Percentiles rank a stretch among this genome's conserved stretches.
These are phyloP conservation scores for Mycteria americana DNA, from an alignment of 2,797 vertebrate species.

Conservation along the genomic window DNA sequence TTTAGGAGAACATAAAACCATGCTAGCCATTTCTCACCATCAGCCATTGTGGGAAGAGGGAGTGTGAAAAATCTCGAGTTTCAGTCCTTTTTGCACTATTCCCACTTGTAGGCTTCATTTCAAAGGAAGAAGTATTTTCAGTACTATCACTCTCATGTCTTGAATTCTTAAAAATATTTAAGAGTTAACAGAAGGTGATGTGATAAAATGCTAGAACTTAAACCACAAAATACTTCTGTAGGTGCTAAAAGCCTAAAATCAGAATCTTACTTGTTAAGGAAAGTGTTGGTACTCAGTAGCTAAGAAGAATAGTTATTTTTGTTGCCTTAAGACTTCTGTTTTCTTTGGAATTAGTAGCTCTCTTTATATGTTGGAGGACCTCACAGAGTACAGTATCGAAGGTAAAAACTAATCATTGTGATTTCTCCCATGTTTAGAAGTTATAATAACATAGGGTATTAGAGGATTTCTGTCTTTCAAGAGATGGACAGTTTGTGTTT, in stretches of 20 bases:
- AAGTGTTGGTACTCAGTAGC: background rate
- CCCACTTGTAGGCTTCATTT: background rate
- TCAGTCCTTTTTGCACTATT: background rate
- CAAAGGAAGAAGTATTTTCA: constrained; percentile 12
- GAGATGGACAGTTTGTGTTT: background rate
- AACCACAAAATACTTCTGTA: background rate
- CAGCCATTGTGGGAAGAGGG: background rate
- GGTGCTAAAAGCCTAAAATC: constrained; percentile 56
- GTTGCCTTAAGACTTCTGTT: background rate
- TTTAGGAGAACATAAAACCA: background rate
- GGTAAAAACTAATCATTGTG: background rate
- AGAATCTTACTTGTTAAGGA: background rate
- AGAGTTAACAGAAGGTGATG: constrained; percentile 45
- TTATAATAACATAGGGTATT: background rate
- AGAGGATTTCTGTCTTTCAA: background rate
- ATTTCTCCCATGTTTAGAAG: background rate
- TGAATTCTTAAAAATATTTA: constrained; percentile 42
- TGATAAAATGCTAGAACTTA: constrained; percentile 27
- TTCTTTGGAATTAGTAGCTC: background rate
- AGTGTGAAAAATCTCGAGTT: constrained; percentile 24
- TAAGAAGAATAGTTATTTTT: background rate
- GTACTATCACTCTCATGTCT: background rate
- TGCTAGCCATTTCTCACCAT: background rate
- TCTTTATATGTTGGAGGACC: background rate
- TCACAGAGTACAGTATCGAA: background rate